Base-by-base conservation (phyloP, 2,113 vertebrate species). In the Epinephelus lanceolatus region DNA sequence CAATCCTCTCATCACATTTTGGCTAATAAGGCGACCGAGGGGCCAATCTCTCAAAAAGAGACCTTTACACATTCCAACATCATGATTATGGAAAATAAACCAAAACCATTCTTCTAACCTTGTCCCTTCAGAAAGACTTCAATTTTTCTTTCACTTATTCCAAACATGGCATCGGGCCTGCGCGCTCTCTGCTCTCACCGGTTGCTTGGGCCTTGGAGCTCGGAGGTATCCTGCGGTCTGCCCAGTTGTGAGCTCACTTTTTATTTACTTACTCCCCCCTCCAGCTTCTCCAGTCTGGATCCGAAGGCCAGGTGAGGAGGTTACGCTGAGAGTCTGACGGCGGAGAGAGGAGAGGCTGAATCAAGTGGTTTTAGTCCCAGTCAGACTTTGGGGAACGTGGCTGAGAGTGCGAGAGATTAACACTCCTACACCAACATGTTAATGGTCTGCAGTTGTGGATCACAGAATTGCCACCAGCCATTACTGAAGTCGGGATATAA, bases 211-310 rank as follows among this genome's bases (percentile, higher is more conserved):
- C 86, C 79, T 78, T 85, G 85, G 76, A 84, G 84, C 80, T 59
- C 67, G 74, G 30, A 57, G 81, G 72, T 80, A 65, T 87, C 85
- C 84, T 86, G 74, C 3, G 69, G 55, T 83, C 42, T 87, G 79
- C 80, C 89, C 81, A 89, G 81, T 77, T 66, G 80, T 87, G 63
- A 89, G 86, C 76, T 87, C 86, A 80, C 85, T 84, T 83, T 78
- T 60, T 91, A 89, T 92, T 92, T 81, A 89, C 91, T 89, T 86
- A 87, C 90, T 33, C 88, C 53, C 87, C 81, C 72, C 76, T 78
- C 69, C 19, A 33, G 61, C 90, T 79, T 80, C 86, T 90, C 78
- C 78, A 69, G 52, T 67, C 68, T 86, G 84, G 52, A 60, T 56
- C 19, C 30, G 62, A 84, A 89, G 71, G 69, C 60, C 81, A 75